Evolutionary conservation across 2,888 invertebrate genomes (phyloP), one percentile per base, ranked within the genome.

Genomic region (Petrolisthes cinctipes): DNA sequence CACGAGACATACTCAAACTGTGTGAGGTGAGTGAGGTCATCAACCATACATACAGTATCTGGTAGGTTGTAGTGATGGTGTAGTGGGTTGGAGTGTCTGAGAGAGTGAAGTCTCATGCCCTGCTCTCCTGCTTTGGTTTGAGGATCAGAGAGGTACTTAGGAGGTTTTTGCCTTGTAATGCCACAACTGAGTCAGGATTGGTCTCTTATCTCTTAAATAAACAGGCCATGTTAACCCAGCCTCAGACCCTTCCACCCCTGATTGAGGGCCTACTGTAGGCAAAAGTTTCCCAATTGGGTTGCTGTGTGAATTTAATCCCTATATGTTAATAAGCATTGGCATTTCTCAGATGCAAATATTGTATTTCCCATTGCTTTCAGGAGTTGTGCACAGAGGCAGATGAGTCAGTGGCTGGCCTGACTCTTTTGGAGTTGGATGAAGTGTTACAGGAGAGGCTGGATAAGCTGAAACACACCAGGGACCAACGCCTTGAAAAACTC

Each of bases 361-460:
- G 53, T 37, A 5, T 9, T 4, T 83, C 20, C 23, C 51, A 4
- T 4, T 6, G 11, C 51, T 6, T 53, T n/a, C 66, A 76, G 82
- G 86, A 82, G 82, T 66, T 82, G 61, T 51, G 81, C 51, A 4
- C 56, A 14, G 51, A 79, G n/a, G 37, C 86, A 68, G 87, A 88
- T 14, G 87, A 88, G 11, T 57, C 71, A 4, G 87, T 84, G 11
- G 87, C 84, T 4, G 87, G 87, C 37, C 66, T 88, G 51, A 81
- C 87, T 3, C 71, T 88, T 57, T 66, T 88, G 37, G 87, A 88
- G 11, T 37, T 88, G 37, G 87, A 88, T 66, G 84, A 80, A 6
- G 53, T 88, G 68, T 23, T 88, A 54, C 87, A 88, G 75, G 87
- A 88, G 11, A 56, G 87, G 5, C 51, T 88, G 20, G 83, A 84